These are phyloP conservation scores for Tragelaphus eurycerus DNA, from an alignment of 2,797 vertebrate genomes.

Conservation along the genomic window DNA sequence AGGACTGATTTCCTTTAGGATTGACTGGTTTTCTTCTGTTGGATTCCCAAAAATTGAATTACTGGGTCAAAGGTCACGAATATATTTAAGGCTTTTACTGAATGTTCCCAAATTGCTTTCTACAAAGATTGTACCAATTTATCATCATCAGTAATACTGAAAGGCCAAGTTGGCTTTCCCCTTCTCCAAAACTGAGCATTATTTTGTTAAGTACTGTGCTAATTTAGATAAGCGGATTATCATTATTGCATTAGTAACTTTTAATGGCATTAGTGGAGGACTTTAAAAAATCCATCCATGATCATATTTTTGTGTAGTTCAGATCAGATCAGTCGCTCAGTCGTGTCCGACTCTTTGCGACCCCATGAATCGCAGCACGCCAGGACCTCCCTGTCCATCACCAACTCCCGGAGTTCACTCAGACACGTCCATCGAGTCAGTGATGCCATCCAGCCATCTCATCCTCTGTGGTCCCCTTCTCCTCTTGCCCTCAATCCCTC, in stretches of 20 bases:
- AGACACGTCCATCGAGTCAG: too few species aligned
- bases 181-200: not conserved
- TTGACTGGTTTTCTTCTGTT: not conserved
- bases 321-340: too few species aligned
- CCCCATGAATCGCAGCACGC: too few species aligned
- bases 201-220: not conserved
- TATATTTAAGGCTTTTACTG: not conserved
- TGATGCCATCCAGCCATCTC: too few species aligned
- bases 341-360: too few species aligned
- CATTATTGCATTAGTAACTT: not conserved
- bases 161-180: not conserved
- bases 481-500: too few species aligned
- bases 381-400: too few species aligned
- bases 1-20: not conserved
- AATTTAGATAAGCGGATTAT: not conserved
- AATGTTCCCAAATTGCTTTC: not conserved
- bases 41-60: constrained; percentile 41
- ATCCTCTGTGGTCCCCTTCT: too few species aligned
- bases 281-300: not conserved
- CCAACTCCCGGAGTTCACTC: too few species aligned
- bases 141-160: not conserved
- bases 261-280: not conserved
- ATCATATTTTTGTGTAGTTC: not conserved
- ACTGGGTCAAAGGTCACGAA: not conserved
- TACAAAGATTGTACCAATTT: not conserved